These are phyloP conservation scores for Panzeria rudis DNA, from an alignment of 2,888 invertebrate species.

Conservation along the genomic window DNA sequence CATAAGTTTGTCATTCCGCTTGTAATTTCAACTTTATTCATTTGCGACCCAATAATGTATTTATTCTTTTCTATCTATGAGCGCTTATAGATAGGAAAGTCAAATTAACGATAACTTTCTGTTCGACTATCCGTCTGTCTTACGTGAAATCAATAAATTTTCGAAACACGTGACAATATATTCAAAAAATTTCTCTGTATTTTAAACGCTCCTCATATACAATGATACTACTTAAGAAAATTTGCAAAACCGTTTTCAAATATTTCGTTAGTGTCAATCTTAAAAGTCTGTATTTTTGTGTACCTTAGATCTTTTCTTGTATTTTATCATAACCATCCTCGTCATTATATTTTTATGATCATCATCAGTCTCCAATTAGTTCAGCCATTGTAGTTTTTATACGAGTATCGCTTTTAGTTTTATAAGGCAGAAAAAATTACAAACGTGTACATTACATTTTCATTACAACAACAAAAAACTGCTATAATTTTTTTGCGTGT, in stretches of 20 bases:
- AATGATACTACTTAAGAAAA: background rate
- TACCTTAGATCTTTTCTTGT: constrained; percentile 6
- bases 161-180: no score
- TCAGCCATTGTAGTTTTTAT: constrained; percentile 50
- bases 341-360: constrained; percentile 10
- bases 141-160: no score
- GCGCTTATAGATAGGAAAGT: no score
- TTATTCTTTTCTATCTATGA: no score
- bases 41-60: no score
- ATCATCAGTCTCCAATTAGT: constrained; percentile 62
- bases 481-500: constrained; percentile 58
- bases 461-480: constrained; percentile 11
- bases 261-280: background rate
- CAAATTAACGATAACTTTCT: no score
- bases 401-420: background rate
- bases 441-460: background rate
- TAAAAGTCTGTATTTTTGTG: background rate
- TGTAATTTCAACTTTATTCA: no score
- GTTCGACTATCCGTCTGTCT: no score
- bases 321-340: constrained; percentile 6
- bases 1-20: no score
- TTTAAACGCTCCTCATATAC: no score
- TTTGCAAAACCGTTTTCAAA: background rate
- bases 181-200: no score
- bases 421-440: background rate